Evolutionary conservation across 2,113 vertebrate species (phyloP), one percentile per base, ranked within the genome.

Genomic region (Tinamus guttatus): DNA sequence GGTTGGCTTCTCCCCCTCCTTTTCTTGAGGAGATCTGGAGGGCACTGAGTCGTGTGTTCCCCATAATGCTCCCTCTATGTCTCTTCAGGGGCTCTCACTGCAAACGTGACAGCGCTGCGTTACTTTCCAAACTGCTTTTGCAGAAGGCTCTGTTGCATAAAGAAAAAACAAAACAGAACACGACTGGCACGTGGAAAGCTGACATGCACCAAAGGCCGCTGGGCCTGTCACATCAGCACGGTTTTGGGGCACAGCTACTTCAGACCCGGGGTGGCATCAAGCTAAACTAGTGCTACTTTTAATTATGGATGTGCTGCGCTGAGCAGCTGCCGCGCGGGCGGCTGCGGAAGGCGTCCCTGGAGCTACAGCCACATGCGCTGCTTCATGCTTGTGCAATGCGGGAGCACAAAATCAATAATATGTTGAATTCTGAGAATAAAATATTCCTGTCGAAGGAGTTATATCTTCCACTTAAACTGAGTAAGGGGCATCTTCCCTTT

Each of bases 31-130:
- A 60, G 74, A 75, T 64, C 45, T 69, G 67, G 81, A 89, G 89
- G 78, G 80, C 84, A 59, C 0, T 2, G 70, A 90, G 80, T 19
- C 77, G 3, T 22, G 80, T 73, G 93, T 25, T 71, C 9, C 34
- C 11, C 40, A 58, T 81, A 94, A 94, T 81, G 24, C 74, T 94
- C 77, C 8, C 9, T 13, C 30, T 47, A 82, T 94, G 89, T 84
- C 91, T 92, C 94, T 94, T 95, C 88, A 79, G 93, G 94, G 86
- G 80, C 92, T 86, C 65, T 95, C 83, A 73, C 62, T 69, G 62
- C 90, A 86, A 93, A 88, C 79, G 95, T 95, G 94, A 58, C 40
- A 54, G 92, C 81, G 28, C 60, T 45, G 64, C 8, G 5, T 51
- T 88, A 87, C 76, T 71, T 68, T 47, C 86, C n/a, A 32, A 82